Percentiles rank a stretch among this genome's conserved stretches.
Conservation (phyloP, 2,888 invertebrate genomes). For the Bombylius major region DNA sequence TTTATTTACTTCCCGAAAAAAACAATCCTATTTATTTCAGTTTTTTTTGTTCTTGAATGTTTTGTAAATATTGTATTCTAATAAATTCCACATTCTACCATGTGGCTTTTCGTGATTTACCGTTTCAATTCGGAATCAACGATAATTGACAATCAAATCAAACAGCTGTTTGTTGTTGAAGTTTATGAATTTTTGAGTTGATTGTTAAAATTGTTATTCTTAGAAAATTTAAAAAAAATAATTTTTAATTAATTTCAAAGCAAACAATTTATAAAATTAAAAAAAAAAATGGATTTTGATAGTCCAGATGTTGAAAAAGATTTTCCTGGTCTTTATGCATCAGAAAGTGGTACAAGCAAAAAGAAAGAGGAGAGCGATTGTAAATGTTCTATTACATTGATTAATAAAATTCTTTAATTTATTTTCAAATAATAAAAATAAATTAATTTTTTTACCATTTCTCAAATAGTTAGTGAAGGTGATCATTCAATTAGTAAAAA, state of each 20-base stretch:
- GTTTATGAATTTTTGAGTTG: no score
- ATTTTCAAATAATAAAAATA: no score
- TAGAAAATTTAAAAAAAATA: no score
- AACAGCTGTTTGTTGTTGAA: no score
- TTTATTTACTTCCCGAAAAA: no score
- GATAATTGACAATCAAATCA: background rate
- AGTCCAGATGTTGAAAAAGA: conserved; percentile 84
- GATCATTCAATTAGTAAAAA: conserved; percentile 69
- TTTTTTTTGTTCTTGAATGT: no score
- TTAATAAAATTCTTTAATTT: no score
- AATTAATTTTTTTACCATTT: background rate
- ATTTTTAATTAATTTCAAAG: no score
- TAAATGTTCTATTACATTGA: conserved; percentile 36
- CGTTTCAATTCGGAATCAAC: background rate
- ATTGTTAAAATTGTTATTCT: no score
- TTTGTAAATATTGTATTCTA: background rate
- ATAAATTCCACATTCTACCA: background rate
- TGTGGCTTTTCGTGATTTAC: background rate
- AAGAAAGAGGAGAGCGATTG: conserved; percentile 70
- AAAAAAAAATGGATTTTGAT: conserved; percentile 29
- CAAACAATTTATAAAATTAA: no score
- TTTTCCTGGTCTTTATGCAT: conserved; percentile 77
- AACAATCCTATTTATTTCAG: no score
- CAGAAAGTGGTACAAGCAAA: conserved; percentile 48
- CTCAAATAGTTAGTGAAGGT: conserved; percentile 59